phyloP scores from a whole-genome alignment of 64 coral and sea anemone genomes.

The Montipora capricornis region DNA sequence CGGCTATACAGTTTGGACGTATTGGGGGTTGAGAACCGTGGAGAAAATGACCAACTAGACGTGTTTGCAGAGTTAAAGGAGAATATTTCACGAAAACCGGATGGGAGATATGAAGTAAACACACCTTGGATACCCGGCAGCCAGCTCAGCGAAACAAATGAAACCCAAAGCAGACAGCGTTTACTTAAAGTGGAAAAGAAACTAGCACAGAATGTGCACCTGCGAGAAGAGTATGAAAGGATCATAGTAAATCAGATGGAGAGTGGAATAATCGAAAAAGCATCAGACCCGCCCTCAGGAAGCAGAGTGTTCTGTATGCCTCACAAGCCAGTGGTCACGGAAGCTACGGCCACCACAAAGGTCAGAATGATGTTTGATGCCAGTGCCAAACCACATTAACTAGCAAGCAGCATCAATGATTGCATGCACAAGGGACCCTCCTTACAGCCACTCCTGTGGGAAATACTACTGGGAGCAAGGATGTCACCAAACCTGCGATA shows the following conservation, averaged over 20 bases:
- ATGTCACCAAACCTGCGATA: slow-evolving; percentile 4
- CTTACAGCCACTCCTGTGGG: slow-evolving; percentile 24
- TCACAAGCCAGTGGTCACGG: slow-evolving; percentile 52
- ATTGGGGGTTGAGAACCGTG: slow-evolving; percentile 32
- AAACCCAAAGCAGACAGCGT: slow-evolving; percentile 15
- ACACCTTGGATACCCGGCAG: slow-evolving; percentile 11
- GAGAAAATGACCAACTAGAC: slow-evolving; percentile 13
- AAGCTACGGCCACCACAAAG: not conserved
- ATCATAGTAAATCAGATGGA: slow-evolving; percentile 46
- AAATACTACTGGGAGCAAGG: not conserved
- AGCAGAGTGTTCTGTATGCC: slow-evolving; percentile 27
- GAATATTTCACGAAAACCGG: not conserved
- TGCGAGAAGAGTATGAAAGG: not conserved
- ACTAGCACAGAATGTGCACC: not conserved
- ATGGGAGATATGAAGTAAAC: slow-evolving; percentile 19
- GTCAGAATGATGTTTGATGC: slow-evolving; percentile 49
- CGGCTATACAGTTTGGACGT: slow-evolving; percentile 32
- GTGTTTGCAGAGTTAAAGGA: slow-evolving; percentile 18
- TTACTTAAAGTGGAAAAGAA: slow-evolving; percentile 28
- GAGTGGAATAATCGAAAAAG: slow-evolving; percentile 32
- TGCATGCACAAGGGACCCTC: slow-evolving; percentile 33
- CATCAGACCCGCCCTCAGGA: not conserved
- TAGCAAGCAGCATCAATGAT: slow-evolving; percentile 13
- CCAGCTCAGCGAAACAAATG: not conserved
- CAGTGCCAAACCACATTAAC: not conserved